These are phyloP conservation scores for Petrocephalus sullivani DNA, from an alignment of 2,797 vertebrate species.

Conservation along the genomic window DNA sequence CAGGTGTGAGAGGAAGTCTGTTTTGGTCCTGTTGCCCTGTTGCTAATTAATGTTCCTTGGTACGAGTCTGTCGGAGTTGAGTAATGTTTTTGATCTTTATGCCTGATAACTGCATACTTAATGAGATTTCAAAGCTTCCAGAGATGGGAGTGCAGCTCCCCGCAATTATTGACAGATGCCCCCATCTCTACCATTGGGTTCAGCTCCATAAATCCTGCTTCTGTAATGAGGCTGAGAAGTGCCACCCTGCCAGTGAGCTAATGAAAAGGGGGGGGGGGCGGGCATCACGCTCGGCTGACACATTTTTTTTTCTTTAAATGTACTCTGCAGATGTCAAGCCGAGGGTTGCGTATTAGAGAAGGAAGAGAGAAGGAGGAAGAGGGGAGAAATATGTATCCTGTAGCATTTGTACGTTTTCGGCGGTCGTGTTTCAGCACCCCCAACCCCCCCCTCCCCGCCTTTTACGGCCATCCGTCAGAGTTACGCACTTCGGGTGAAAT, in stretches of 20 bases:
- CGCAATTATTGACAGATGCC: conserved; percentile 99
- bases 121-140: conserved; percentile 99
- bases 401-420: not conserved
- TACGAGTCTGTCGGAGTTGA: conserved; percentile 99
- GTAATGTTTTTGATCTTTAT: conserved; percentile 99
- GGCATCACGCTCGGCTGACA: conserved; percentile 87
- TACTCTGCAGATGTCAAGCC: conserved; percentile 95
- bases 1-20: conserved; percentile 81
- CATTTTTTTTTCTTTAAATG: conserved; percentile 97
- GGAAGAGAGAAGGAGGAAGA: conserved; percentile 35
- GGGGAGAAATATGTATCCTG: not conserved
- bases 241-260: conserved; percentile 99
- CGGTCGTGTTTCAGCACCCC: not conserved
- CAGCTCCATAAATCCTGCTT: conserved; percentile 98
- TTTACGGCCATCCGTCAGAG: conserved; percentile 54
- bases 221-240: conserved; percentile 99
- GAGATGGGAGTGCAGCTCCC: conserved; percentile 96
- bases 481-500: conserved; percentile 45
- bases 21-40: conserved; percentile 89
- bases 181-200: conserved; percentile 93
- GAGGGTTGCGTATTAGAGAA: conserved; percentile 65
- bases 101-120: conserved; percentile 99
- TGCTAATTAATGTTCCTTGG: conserved; percentile 99
- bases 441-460: not conserved
- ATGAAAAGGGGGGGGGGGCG: conserved; percentile 71